A percentile compares a stretch with the other conserved stretches of the same genome.
These are phyloP conservation scores for Melieria omissa DNA, from an alignment of 2,888 invertebrate genomes.

Conservation along the genomic window DNA sequence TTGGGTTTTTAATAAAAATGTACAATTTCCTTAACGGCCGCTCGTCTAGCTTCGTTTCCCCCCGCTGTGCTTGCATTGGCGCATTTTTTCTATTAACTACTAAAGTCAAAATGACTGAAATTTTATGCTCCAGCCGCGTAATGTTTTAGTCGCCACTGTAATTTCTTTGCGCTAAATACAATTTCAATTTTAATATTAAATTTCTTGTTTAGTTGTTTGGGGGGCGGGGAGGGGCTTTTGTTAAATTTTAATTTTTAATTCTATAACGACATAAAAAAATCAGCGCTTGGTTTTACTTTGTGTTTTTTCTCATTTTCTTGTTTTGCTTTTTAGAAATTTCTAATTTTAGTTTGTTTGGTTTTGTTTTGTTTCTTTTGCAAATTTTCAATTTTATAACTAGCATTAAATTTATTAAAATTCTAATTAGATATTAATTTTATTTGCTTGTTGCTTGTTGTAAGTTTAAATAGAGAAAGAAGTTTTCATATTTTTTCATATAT, in stretches of 20 bases:
- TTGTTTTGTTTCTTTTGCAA: constrained; percentile 48
- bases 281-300: constrained; percentile 53
- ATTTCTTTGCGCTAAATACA: constrained; percentile 41
- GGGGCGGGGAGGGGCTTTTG: constrained; percentile 43
- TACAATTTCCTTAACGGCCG: constrained; percentile 42
- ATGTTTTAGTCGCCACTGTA: constrained; percentile 1
- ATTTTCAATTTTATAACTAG: constrained; percentile 44
- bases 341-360: constrained; percentile 17
- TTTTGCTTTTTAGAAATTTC: constrained; percentile 38
- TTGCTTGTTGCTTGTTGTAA: constrained; percentile 29
- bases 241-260: constrained; percentile 56
- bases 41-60: no score
- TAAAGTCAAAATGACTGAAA: constrained; percentile 60
- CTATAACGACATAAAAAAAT: constrained; percentile 65
- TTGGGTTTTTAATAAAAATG: constrained; percentile 42
- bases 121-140: no score
- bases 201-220: constrained; percentile 42
- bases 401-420: constrained; percentile 35
- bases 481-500: constrained; percentile 24
- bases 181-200: constrained; percentile 9
- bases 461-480: constrained; percentile 41
- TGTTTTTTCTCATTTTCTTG: constrained; percentile 41
- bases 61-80: no score
- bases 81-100: constrained; percentile 29
- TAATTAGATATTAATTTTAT: constrained; percentile 38